phyloP scores from a whole-genome alignment of 1,140 invertebrate genomes.

The Drosophila paulistorum region DNA sequence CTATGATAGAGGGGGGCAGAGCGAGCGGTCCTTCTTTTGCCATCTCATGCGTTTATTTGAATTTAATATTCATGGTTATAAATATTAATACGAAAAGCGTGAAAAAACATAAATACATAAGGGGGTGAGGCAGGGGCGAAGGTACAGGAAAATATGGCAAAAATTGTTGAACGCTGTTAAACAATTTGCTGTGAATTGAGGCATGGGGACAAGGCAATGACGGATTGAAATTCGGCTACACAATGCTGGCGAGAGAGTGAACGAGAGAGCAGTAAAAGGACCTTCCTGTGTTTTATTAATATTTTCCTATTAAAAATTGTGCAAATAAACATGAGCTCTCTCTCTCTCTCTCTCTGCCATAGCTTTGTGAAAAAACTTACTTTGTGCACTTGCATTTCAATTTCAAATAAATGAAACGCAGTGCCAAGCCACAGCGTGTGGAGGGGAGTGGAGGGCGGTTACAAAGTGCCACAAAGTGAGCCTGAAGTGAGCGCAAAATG shows the following conservation, averaged over 20 bases:
- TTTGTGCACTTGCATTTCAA: slow-evolving; percentile 67
- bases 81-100: slow-evolving; percentile 66
- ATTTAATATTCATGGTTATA: slow-evolving; percentile 74
- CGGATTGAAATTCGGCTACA: slow-evolving; percentile 34
- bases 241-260: background rate
- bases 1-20: background rate
- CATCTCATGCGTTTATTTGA: slow-evolving; percentile 68
- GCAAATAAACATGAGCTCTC: slow-evolving; percentile 25
- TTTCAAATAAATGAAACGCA: slow-evolving; percentile 25
- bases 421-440: background rate
- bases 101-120: slow-evolving; percentile 20
- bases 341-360: slow-evolving; percentile 20
- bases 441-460: background rate
- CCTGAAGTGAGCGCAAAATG: slow-evolving; percentile 52
- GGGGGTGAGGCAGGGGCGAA: background rate
- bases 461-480: slow-evolving; percentile 43
- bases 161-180: slow-evolving; percentile 70
- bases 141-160: slow-evolving; percentile 52
- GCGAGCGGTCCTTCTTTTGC: slow-evolving; percentile 12
- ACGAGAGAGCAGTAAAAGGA: too few relatives aligned
- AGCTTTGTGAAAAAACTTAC: slow-evolving; percentile 60
- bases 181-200: slow-evolving; percentile 53
- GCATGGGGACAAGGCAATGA: background rate
- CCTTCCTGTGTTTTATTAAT: slow-evolving; percentile 60
- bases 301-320: slow-evolving; percentile 60